These are phyloP conservation scores for Rhopalosiphum maidis DNA, from an alignment of 1,140 invertebrate species.

Conservation along the genomic window DNA sequence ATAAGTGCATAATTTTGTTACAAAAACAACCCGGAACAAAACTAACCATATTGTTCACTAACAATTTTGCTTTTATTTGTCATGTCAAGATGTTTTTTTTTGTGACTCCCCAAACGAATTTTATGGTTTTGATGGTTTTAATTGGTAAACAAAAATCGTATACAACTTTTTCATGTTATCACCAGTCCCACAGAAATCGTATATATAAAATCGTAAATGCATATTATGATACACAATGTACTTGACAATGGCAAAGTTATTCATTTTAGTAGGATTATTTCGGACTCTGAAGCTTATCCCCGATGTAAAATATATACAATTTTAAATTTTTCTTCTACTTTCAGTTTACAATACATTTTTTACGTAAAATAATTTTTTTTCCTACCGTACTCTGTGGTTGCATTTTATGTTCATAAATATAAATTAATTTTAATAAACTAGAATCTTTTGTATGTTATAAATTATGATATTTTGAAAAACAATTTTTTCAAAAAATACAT, in stretches of 20 bases:
- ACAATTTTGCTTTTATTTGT: neutral
- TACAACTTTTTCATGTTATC: neutral
- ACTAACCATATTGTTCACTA: neutral
- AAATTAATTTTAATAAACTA: neutral
- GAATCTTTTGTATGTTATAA: neutral
- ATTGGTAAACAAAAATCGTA: neutral
- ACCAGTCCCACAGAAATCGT: neutral
- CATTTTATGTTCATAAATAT: neutral
- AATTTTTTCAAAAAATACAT: neutral
- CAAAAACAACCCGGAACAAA: neutral
- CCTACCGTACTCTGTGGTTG: neutral
- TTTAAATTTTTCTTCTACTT: neutral
- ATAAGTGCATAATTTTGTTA: conserved; percentile 6
- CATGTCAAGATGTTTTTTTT: conserved; percentile 8
- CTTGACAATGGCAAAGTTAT: neutral
- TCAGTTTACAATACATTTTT: neutral
- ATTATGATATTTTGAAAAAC: neutral
- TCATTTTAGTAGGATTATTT: neutral
- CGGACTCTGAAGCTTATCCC: neutral
- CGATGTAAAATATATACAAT: neutral
- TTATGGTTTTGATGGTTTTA: neutral
- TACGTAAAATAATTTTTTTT: neutral
- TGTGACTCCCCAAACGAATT: neutral
- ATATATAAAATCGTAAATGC: neutral
- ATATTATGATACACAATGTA: neutral